A percentile compares a stretch with the other conserved stretches of the same genome.
Evolutionary conservation across 2,888 invertebrate genomes (phyloP).

Genomic region (Eupithecia tripunctaria): DNA sequence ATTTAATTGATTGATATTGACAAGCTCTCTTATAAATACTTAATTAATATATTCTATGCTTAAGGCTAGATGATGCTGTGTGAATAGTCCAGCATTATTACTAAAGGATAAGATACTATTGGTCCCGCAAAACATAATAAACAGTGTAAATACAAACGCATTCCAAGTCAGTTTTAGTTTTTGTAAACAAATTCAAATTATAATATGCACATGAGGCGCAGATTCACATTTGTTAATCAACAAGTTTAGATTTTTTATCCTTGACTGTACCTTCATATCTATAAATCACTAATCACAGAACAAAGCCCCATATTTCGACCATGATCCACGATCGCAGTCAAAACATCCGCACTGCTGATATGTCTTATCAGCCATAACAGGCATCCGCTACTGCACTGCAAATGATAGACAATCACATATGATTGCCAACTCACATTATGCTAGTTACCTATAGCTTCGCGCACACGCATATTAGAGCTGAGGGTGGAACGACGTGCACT

Average conservation of each 20-base stretch:
- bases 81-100: no score
- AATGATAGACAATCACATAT: conserved; percentile 19
- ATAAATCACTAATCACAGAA: not conserved
- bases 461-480: conserved; percentile 22
- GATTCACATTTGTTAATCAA: not conserved
- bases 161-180: not conserved
- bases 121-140: not conserved
- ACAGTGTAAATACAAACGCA: not conserved
- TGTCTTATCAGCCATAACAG: conserved; percentile 11
- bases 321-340: not conserved
- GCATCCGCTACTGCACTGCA: conserved; percentile 26
- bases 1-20: no score
- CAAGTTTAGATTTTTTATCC: not conserved
- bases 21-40: no score
- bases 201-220: not conserved
- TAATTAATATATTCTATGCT: no score
- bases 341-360: conserved; percentile 21
- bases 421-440: not conserved
- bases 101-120: not conserved
- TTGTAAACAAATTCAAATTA: not conserved
- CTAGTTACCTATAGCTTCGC: conserved; percentile 9
- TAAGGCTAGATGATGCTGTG: no score
- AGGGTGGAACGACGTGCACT: conserved; percentile 29
- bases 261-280: not conserved
- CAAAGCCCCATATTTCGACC: not conserved